phyloP scores from a whole-genome alignment of 2,797 vertebrate genomes.

The Galago senegalensis region DNA sequence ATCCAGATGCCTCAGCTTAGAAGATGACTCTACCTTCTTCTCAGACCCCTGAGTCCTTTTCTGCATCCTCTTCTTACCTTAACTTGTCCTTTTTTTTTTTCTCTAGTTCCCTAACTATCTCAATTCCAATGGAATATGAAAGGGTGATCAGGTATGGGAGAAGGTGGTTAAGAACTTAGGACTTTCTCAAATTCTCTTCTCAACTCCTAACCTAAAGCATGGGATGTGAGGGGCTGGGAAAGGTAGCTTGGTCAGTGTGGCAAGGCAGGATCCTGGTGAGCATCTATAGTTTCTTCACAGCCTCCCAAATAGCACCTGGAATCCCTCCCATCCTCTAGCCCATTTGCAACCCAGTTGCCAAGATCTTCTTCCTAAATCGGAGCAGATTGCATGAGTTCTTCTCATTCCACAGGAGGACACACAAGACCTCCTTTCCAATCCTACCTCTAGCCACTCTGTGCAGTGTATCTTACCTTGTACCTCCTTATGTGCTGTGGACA shows the following conservation, averaged over 20 bases:
- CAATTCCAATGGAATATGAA: background rate
- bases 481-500: background rate
- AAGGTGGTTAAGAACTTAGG: background rate
- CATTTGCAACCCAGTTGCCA: background rate
- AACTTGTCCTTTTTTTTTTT: background rate
- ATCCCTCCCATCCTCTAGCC: too few relatives aligned
- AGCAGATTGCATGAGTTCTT: background rate
- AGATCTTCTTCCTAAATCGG: background rate
- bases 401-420: background rate
- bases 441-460: background rate
- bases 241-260: rapidly evolving
- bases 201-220: background rate
- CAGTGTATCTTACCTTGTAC: background rate
- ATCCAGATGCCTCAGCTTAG: background rate
- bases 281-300: background rate
- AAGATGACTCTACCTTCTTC: background rate
- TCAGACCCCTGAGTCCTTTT: background rate
- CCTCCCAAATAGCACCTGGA: too few relatives aligned
- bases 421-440: background rate
- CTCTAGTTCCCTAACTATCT: background rate
- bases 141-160: background rate
- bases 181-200: background rate
- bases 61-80: background rate
- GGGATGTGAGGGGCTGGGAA: too few relatives aligned
- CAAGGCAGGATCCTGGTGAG: background rate